Percentiles rank a stretch among this genome's conserved stretches.
Conservation (phyloP, 2,113 vertebrate species). For the Corvus hawaiiensis region DNA sequence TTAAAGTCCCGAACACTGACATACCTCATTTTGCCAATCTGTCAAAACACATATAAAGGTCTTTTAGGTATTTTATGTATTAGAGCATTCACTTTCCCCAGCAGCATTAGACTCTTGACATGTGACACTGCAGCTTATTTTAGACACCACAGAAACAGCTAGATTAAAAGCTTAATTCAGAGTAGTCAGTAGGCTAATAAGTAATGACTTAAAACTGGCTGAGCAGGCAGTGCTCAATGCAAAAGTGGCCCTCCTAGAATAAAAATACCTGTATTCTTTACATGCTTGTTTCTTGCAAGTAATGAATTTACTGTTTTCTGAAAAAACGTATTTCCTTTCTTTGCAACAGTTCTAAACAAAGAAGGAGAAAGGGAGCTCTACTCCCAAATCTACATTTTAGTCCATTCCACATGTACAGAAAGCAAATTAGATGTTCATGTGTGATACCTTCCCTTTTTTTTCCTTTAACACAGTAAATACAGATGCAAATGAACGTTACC, state of each 20-base stretch:
- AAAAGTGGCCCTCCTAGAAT: neutral
- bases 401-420: neutral
- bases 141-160: conserved; percentile 6
- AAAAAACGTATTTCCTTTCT: neutral
- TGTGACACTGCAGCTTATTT: neutral
- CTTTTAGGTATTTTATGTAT: neutral
- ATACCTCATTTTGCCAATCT: conserved; percentile 98
- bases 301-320: neutral
- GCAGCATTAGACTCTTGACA: neutral
- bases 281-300: neutral
- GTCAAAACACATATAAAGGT: conserved; percentile 25
- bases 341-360: neutral
- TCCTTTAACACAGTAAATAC: neutral
- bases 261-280: neutral
- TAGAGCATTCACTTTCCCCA: neutral
- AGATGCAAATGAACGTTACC: neutral
- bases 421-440: neutral
- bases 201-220: neutral
- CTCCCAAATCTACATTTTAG: neutral
- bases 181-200: conserved; percentile 1
- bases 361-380: neutral
- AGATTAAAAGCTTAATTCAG: neutral
- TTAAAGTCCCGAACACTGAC: conserved; percentile 96
- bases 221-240: neutral
- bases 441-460: too few species aligned